Base-by-base conservation (phyloP, 64 coral and sea anemone genomes). In the Anthopleura sola region DNA sequence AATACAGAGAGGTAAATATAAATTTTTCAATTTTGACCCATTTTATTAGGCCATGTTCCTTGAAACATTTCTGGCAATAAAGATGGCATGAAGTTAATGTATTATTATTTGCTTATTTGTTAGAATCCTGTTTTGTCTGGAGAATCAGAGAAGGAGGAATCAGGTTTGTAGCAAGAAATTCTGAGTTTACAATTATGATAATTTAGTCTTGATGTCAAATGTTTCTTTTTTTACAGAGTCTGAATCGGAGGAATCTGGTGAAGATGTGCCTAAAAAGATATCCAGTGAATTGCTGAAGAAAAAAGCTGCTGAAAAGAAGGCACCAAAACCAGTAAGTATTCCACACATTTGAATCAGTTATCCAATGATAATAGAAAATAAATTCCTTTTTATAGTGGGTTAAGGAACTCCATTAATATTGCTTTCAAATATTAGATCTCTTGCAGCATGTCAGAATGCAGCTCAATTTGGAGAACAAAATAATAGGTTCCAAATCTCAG, bases 1-100 rank as follows among this genome's bases (percentile, higher is more conserved):
- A 89, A 80, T 98, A 88, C 40, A 80, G 95, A n/a, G 95, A 98
- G 95, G 95, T 98, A 81, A 49, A 85, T 71, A 64, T 47, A 29
- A 9, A 39, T 24, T 15, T 53, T 15, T 53, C 11, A 9, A 24
- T 21, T 62, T 24, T 9, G 40, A 44, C 40, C 0, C 9, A 44
- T 44, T 44, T 44, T 44, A 44, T 8, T 44, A 44, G 40, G 40
- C 2, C 40, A 8, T 44, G 40, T 44, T 44, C 40, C 24, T 6
- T 62, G 58, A 3, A 24, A 62, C 58, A n/a, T 9, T 62, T 62
- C 8, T 24, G 0, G 20, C 13, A 8, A 62, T 26, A 62, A 26
- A 62, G 0, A 20, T 62, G 16, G 6, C 58, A 24, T 62, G 24
- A n/a, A 31, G 6, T 10, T 69, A 69, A 28, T 33, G n/a, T 28